These are phyloP conservation scores for Margarornis squamiger DNA, from an alignment of 2,797 vertebrate species.

Conservation along the genomic window DNA sequence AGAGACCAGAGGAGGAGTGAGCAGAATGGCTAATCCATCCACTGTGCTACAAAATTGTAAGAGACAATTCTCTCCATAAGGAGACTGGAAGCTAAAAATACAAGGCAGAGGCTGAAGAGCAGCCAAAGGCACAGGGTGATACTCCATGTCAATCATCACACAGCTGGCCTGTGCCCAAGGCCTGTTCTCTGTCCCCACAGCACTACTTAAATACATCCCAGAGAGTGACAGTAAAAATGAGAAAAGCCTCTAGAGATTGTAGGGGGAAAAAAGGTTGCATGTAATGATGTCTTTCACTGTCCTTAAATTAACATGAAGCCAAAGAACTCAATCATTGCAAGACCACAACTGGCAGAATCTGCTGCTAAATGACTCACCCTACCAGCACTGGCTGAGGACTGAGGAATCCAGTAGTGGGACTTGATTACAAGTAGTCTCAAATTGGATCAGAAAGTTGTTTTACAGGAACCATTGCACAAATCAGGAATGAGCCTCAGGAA, in stretches of 20 bases:
- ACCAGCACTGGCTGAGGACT: not conserved
- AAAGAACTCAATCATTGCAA: not conserved
- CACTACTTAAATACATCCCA: not conserved
- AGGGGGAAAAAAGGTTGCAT: not conserved
- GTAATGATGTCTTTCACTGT: not conserved
- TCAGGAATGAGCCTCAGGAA: not conserved
- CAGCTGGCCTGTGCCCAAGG: not conserved
- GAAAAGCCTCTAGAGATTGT: not conserved
- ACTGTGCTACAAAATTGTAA: not conserved
- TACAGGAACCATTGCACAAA: not conserved
- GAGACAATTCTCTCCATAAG: not conserved
- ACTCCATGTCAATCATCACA: not conserved
- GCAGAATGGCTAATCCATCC: not conserved
- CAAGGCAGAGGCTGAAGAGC: conserved; percentile 11
- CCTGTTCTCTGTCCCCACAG: not conserved
- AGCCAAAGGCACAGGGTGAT: conserved; percentile 20
- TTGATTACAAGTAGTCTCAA: not conserved
- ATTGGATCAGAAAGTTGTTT: not conserved
- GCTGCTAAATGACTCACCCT: not conserved
- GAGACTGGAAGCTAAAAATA: conserved; percentile 45
- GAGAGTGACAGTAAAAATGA: not conserved
- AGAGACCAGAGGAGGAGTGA: not conserved
- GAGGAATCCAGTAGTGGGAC: not conserved
- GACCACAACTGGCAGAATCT: not conserved
- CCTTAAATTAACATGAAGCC: not conserved